phyloP scores from a whole-genome alignment of 2,888 invertebrate genomes.

The Scaptomyza tumidula region DNA sequence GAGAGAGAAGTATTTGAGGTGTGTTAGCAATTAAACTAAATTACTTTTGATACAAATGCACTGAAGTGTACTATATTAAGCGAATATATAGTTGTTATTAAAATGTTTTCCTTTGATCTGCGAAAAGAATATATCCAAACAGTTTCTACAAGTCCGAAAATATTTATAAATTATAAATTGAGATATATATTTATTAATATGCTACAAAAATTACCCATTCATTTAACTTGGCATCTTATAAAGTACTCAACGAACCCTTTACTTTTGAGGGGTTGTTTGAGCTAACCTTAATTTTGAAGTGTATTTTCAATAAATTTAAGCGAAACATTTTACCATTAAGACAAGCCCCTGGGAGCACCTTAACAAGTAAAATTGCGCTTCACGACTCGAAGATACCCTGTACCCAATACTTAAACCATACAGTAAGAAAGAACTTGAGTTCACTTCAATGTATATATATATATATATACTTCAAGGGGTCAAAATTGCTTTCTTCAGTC shows the following conservation, averaged over 20 bases:
- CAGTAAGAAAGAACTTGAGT: too few relatives aligned
- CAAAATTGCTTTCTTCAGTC: too few relatives aligned
- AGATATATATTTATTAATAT: neutral
- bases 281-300: neutral
- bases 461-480: too few relatives aligned
- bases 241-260: constrained; percentile 6
- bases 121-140: too few relatives aligned
- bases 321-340: constrained; percentile 4
- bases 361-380: neutral
- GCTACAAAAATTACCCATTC: neutral
- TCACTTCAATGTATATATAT: too few relatives aligned
- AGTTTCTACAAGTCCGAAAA: too few relatives aligned
- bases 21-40: constrained; percentile 1
- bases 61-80: too few relatives aligned
- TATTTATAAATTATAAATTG: too few relatives aligned
- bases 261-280: neutral
- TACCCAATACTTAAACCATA: too few relatives aligned
- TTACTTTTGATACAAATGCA: neutral
- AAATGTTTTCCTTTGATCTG: too few relatives aligned
- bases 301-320: constrained; percentile 12
- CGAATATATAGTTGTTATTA: too few relatives aligned
- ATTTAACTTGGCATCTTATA: neutral
- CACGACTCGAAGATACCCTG: too few relatives aligned
- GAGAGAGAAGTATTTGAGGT: constrained; percentile 2
- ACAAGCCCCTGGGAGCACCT: neutral